A percentile compares a stretch with the other conserved stretches of the same genome.
phyloP scores from a whole-genome alignment of 1,140 invertebrate genomes.

The Sinonovacula constricta region DNA sequence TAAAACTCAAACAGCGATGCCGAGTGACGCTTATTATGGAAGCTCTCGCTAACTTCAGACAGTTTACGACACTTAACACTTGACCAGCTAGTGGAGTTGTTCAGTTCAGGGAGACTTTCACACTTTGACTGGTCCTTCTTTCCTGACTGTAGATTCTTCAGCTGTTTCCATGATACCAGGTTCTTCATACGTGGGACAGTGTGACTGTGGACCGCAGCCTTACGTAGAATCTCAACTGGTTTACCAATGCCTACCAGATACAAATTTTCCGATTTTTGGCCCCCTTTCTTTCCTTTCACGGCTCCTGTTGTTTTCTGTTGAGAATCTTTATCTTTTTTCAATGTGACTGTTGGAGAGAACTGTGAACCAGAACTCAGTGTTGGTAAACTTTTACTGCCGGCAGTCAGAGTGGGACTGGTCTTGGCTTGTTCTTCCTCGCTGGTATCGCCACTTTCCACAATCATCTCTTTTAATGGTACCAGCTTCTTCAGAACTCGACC shows the following conservation, averaged over 20 bases:
- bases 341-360: conserved; percentile 3
- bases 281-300: not conserved
- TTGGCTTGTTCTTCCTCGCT: conserved; percentile 41
- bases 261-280: conserved; percentile 27
- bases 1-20: conserved; percentile 72
- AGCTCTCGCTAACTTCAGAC: conserved; percentile 64
- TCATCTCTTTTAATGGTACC: conserved; percentile 34
- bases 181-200: conserved; percentile 34
- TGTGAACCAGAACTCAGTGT: not conserved
- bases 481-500: conserved; percentile 29
- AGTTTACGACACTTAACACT: conserved; percentile 55
- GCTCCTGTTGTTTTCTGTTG: conserved; percentile 18
- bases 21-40: conserved; percentile 71
- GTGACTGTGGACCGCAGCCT: conserved; percentile 45
- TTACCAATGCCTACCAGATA: conserved; percentile 48
- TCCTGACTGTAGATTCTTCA: conserved; percentile 66
- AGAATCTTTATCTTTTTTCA: not conserved
- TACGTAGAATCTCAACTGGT: conserved; percentile 38
- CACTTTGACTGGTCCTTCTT: conserved; percentile 59
- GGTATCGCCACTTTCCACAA: conserved; percentile 23
- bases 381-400: conserved; percentile 39
- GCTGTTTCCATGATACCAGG: conserved; percentile 64
- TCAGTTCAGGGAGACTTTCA: conserved; percentile 70
- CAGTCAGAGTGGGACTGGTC: conserved; percentile 43
- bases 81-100: conserved; percentile 59